Base-by-base conservation (phyloP, 2,888 invertebrate species). In the Xestoiulus laeticollis region DNA sequence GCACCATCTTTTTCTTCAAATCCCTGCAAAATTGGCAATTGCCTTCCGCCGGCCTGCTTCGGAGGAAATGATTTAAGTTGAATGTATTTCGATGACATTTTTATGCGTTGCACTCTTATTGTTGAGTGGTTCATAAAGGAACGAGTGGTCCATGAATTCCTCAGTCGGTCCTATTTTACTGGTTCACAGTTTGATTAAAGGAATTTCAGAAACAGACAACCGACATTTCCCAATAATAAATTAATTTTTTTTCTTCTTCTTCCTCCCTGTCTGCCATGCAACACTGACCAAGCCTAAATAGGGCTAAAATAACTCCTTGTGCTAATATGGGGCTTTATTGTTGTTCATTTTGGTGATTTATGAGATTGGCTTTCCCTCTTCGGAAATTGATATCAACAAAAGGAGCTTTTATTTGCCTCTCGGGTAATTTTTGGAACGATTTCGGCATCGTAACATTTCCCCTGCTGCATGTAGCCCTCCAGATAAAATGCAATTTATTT, bases 91-190 rank as follows among this genome's bases (percentile, higher is more conserved):
- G 68, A 68, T 68, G 68, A 68, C 68, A 68, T 68, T 68, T 68
- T 68, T 68, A 68, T 68, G 68, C 26, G 68, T 68, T 68, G 68
- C 68, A 68, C 68, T 68, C 68, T 68, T 68, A 68, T 68, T 68
- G 68, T 68, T 68, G 68, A 68, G 68, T 68, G 68, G 26, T 68
- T 68, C 68, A 68, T 68, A 68, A 68, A 68, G 68, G 68, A 68
- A 68, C 68, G 68, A 68, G 68, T 68, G 68, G 68, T 68, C 68
- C 68, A 68, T 68, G 68, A 68, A 68, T 68, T 68, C 68, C 68
- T 68, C n/a, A 68, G 26, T 68, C 26, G 68, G 26, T 68, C 68
- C 68, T 26, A 68, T 68, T 68, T 68, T 68, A 68, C 68, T 68
- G 68, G 68, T 68, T 68, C 68, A 26, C 68, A 68, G 68, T 68